These are phyloP conservation scores for Lepidurus couesii DNA, from an alignment of 1,140 invertebrate species.

Conservation along the genomic window DNA sequence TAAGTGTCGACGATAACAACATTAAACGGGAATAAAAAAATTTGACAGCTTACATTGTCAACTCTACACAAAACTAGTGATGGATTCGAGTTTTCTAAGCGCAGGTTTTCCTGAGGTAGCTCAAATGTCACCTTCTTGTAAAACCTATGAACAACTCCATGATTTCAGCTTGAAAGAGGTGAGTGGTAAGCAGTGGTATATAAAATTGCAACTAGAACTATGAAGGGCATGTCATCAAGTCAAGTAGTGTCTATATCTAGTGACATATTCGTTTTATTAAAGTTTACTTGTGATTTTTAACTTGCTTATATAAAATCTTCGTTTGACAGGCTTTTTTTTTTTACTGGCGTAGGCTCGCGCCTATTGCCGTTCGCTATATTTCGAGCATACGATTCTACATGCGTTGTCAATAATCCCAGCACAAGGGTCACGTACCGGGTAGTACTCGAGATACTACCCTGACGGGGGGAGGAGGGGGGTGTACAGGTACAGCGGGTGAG, in stretches of 20 bases:
- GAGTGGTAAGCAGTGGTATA: too few species aligned
- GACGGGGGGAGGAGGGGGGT: too few species aligned
- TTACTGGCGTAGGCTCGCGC: background rate
- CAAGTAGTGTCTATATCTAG: background rate
- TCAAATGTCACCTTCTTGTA: conserved; percentile 39
- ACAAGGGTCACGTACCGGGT: too few species aligned
- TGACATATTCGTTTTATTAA: background rate
- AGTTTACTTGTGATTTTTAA: too few species aligned
- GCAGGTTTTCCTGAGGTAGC: conserved; percentile 40
- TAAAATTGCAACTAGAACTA: too few species aligned
- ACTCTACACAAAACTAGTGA: background rate
- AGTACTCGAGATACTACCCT: too few species aligned
- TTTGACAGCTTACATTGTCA: too few species aligned
- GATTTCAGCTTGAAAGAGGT: conserved; percentile 42
- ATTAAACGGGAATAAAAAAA: too few species aligned
- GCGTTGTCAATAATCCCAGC: background rate
- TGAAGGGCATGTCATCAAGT: background rate
- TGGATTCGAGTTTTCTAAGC: background rate
- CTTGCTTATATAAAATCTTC: too few species aligned
- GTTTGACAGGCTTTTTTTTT: too few species aligned
- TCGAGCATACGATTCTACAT: background rate
- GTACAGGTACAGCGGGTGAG: too few species aligned
- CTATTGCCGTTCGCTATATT: background rate
- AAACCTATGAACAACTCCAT: conserved; percentile 40
- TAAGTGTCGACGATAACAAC: too few species aligned